Base-by-base conservation (phyloP, 2,113 vertebrate species). In the Oncorhynchus tshawytscha region DNA sequence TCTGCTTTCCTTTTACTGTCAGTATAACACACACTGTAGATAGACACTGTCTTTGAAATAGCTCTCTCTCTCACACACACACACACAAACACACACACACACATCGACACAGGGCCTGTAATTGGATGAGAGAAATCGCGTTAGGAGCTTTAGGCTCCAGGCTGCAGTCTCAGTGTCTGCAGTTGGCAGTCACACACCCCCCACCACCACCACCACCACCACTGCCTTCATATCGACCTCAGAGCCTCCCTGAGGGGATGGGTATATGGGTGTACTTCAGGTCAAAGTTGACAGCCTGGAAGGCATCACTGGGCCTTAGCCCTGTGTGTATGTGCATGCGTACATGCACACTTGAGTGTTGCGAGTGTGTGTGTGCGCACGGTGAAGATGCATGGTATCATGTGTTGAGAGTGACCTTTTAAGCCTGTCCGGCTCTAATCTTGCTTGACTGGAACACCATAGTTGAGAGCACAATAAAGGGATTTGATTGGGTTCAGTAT, bases 91-190 rank as follows among this genome's bases (percentile, higher is more conserved):
- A 31, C 31, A 27, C 12, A 51, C 31, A 45, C 67, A 74, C 31
- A 29, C n/a, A 69, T 22, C 60, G 31, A 20, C 15, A 13, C 69
- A 64, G 75, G 66, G 79, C 78, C 51, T 83, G 70, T 88, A 90
- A 88, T 83, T 88, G 82, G 84, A 83, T 89, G 64, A 88, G 81
- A 59, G 78, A 70, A 87, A 85, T 90, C 80, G 60, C 67, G 75
- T 84, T 77, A 67, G 72, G 70, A 84, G 66, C 81, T 83, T 87
- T 84, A 82, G 68, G 76, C 78, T 76, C 60, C 72, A 68, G 39
- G 77, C 70, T 75, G 20, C 73, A 75, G 78, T 78, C 75, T 74
- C 31, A 49, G 2, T 71, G 81, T 60, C 76, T 67, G 66, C 78
- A 71, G 31, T 70, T 62, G 75, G 79, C 71, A 54, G 71, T 72